Percentiles rank a stretch among this genome's conserved stretches.
Conservation (phyloP, 2,888 invertebrate genomes). For the Ernsta delagoae region DNA sequence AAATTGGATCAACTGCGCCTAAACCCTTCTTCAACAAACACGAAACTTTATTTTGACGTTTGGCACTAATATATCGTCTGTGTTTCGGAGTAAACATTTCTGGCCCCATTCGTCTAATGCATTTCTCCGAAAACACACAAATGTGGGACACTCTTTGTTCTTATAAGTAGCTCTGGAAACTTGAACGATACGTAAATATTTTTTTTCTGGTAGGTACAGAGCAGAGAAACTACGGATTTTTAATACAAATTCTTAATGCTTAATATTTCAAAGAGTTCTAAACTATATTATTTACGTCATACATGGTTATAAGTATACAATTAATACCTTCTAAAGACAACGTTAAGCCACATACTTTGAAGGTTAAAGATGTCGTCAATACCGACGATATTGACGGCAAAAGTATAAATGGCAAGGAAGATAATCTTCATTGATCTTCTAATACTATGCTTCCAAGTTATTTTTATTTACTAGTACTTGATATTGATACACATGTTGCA, state of each 20-base stretch:
- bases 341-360: neutral
- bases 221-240: too few relatives aligned
- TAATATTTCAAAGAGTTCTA: too few relatives aligned
- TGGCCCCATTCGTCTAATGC: slow-evolving; percentile 51
- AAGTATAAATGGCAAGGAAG: slow-evolving; percentile 23
- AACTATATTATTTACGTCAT: too few relatives aligned
- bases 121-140: slow-evolving; percentile 47
- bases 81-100: slow-evolving; percentile 45
- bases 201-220: too few relatives aligned
- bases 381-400: slow-evolving; percentile 13
- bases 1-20: too few relatives aligned
- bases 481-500: too few relatives aligned
- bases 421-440: slow-evolving; percentile 4
- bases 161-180: slow-evolving; percentile 6
- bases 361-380: slow-evolving; percentile 34
- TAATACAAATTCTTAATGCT: too few relatives aligned
- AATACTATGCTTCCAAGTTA: neutral
- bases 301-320: too few relatives aligned
- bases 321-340: neutral
- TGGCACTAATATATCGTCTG: slow-evolving; percentile 45
- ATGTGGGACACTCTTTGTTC: slow-evolving; percentile 30
- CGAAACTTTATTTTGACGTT: slow-evolving; percentile 35
- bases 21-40: neutral
- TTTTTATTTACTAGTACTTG: neutral
- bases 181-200: too few relatives aligned